Conservation (phyloP, 2,113 vertebrate species). For the Rutilus rutilus region DNA sequence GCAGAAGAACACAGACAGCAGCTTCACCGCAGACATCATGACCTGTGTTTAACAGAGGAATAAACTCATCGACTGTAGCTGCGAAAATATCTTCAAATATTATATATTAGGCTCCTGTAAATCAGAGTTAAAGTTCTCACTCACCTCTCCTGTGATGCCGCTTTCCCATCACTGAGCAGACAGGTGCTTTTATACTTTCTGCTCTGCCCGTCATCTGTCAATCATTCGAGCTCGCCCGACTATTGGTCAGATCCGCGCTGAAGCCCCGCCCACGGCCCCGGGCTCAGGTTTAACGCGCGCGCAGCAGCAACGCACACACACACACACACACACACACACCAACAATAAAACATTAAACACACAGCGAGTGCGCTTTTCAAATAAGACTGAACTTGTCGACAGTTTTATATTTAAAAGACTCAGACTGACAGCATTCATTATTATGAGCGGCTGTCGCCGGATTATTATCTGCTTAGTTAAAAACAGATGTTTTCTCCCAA, state of each 20-base stretch:
- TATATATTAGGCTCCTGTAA: not conserved
- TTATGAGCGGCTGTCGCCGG: not conserved
- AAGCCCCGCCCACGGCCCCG: not conserved
- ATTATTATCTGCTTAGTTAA: slow-evolving; percentile 8
- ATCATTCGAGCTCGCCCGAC: not conserved
- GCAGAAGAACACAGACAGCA: slow-evolving; percentile 64
- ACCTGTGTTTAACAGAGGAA: not conserved
- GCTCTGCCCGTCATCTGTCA: not conserved
- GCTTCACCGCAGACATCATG: slow-evolving; percentile 66
- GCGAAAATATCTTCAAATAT: too few relatives aligned
- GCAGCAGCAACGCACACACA: too few relatives aligned
- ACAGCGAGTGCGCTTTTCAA: too few relatives aligned
- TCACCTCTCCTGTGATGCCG: not conserved
- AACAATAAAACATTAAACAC: not conserved
- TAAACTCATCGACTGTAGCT: too few relatives aligned
- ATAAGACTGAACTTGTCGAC: not conserved
- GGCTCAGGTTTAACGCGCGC: not conserved
- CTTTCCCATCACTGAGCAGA: not conserved
- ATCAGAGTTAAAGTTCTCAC: not conserved
- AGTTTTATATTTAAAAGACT: not conserved
- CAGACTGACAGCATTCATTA: not conserved
- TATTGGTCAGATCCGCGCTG: not conserved
- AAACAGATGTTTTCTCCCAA: slow-evolving; percentile 16
- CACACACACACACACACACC: too few relatives aligned
- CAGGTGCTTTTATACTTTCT: not conserved